Percentiles rank a stretch among this genome's conserved stretches.
These are phyloP conservation scores for Ptychobarbus kaznakovi DNA, from an alignment of 2,797 vertebrate species.

Conservation along the genomic window DNA sequence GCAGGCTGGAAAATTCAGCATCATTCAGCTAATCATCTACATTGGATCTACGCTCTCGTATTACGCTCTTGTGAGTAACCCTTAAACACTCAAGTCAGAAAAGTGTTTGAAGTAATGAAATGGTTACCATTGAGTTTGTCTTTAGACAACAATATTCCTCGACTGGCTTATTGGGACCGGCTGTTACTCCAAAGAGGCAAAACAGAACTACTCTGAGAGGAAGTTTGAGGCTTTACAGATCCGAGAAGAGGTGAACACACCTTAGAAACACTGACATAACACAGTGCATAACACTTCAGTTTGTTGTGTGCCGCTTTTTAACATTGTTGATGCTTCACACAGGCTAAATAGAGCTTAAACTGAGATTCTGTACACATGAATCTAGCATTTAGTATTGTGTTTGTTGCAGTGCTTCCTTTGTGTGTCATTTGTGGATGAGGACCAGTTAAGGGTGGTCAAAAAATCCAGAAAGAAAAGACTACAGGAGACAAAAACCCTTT, in stretches of 20 bases:
- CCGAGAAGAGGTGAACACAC: slow-evolving; percentile 71
- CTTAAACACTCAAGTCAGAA: not conserved
- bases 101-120: not conserved
- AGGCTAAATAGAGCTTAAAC: not conserved
- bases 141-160: slow-evolving; percentile 77
- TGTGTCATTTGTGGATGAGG: slow-evolving; percentile 84
- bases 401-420: slow-evolving; percentile 75
- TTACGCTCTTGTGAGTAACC: slow-evolving; percentile 83
- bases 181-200: slow-evolving; percentile 72
- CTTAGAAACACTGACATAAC: not conserved
- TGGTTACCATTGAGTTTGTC: not conserved
- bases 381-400: slow-evolving; percentile 3
- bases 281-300: not conserved
- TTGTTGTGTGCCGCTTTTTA: not conserved
- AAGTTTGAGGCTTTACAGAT: slow-evolving; percentile 80
- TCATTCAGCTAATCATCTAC: slow-evolving; percentile 92
- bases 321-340: not conserved
- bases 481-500: slow-evolving; percentile 72
- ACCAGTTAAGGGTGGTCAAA: slow-evolving; percentile 75
- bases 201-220: slow-evolving; percentile 77
- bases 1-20: slow-evolving; percentile 90
- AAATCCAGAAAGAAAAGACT: slow-evolving; percentile 75
- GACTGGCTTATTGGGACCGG: slow-evolving; percentile 79
- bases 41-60: slow-evolving; percentile 87
- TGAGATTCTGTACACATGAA: not conserved